A percentile compares a stretch with the other conserved stretches of the same genome.
Evolutionary conservation across 2,797 vertebrate genomes (phyloP).

Genomic region (Eospalax fontanierii): DNA sequence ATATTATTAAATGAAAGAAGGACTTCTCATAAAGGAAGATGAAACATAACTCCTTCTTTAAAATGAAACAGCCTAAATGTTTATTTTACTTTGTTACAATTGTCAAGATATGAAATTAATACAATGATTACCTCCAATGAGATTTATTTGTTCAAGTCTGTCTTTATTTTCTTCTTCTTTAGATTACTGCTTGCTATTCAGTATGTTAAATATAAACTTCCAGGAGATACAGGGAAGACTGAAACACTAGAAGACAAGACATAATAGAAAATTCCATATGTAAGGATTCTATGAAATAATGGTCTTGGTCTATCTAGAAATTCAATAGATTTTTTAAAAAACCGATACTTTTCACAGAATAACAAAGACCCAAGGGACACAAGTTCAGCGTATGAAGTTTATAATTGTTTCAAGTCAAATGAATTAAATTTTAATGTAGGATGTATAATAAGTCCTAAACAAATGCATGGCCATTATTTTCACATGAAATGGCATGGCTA

Average conservation of each 20-base stretch:
- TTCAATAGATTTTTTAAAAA: constrained; percentile 46
- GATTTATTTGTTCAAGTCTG: background rate
- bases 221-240: background rate
- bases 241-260: background rate
- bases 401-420: constrained; percentile 3
- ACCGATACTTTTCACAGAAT: background rate
- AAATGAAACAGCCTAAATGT: background rate
- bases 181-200: no score
- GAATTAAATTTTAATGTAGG: background rate
- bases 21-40: background rate
- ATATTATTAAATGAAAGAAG: background rate
- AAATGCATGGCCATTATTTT: constrained; percentile 9
- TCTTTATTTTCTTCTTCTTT: no score
- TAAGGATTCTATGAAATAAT: background rate
- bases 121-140: background rate
- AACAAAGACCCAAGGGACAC: background rate
- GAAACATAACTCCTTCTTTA: background rate
- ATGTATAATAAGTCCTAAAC: background rate
- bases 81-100: constrained; percentile 41
- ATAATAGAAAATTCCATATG: background rate
- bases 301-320: background rate
- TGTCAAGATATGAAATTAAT: constrained; percentile 18
- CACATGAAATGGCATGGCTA: background rate
- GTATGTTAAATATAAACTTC: background rate
- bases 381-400: background rate